A percentile compares a stretch with the other conserved stretches of the same genome.
Conservation (phyloP, 1,140 invertebrate species). For the Arion vulgaris region DNA sequence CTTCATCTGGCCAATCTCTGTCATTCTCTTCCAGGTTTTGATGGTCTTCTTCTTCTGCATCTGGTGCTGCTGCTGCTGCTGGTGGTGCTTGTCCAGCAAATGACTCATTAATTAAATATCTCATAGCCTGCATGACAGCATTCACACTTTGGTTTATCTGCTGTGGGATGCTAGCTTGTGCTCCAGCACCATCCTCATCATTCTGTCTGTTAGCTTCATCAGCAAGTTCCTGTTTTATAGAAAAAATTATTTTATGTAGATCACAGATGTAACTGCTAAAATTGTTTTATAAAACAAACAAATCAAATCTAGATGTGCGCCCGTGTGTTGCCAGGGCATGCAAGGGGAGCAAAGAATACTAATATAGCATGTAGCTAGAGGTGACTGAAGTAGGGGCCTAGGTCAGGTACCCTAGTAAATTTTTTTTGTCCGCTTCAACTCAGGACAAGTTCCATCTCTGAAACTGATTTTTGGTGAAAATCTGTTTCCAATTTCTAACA, state of each 20-base stretch:
- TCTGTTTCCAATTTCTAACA: too few species aligned
- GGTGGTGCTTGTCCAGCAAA: neutral
- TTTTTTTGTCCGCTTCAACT: too few species aligned
- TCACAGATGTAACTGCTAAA: neutral
- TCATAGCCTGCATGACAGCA: conserved; percentile 38
- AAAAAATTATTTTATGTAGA: neutral
- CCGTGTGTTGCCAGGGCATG: too few species aligned
- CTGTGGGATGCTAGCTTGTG: neutral
- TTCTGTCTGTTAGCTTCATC: neutral
- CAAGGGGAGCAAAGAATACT: too few species aligned
- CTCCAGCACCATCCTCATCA: conserved; percentile 15
- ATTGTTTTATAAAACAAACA: neutral
- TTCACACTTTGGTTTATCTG: conserved; percentile 28
- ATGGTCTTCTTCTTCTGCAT: too few species aligned
- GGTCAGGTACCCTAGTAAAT: too few species aligned
- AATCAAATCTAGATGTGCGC: too few species aligned
- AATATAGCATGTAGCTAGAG: too few species aligned
- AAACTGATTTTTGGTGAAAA: too few species aligned
- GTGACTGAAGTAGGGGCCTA: too few species aligned
- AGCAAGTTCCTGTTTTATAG: conserved; percentile 11
- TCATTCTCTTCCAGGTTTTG: conserved; percentile 25
- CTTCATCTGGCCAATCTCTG: conserved; percentile 24
- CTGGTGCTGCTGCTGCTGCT: neutral
- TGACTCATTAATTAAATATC: neutral
- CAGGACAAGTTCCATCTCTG: too few species aligned